Base-by-base conservation (phyloP, 2,113 vertebrate species). In the Otolemur garnettii region DNA sequence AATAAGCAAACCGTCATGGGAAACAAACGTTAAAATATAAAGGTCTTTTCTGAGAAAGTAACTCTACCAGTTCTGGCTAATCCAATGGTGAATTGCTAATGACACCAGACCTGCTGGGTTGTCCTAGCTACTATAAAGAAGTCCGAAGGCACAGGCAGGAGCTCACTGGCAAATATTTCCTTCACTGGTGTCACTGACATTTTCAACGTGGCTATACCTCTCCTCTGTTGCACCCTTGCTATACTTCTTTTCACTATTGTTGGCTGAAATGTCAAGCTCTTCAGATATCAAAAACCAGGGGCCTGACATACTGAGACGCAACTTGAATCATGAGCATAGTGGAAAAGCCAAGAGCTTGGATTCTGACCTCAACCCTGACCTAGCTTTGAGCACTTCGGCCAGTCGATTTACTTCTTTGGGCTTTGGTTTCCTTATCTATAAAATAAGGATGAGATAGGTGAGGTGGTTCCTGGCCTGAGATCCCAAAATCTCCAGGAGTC, bases 1-100 rank as follows among this genome's bases (percentile, higher is more conserved):
- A 86, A 79, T 94, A 96, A 93, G 89, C 87, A 96, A 93, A 93
- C 60, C 90, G 79, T 93, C 91, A 90, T 87, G 90, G 92, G 95
- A 96, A 97, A 91, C 75, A 77, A 96, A 96, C 64, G 93, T 84
- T 53, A 91, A 91, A 91, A 82, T 72, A 87, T 1, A 35, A 90
- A 96, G 94, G 60, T 38, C 35, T 92, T 71, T 91, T 79, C 95
- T 87, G 83, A 96, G 82, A 86, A 91, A 91, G 80, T 59, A 92
- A 91, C 77, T 92, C 88, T 93, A 89, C 88, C 88, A 95, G 93
- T 35, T 38, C 94, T 50, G 68, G 87, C 45, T 91, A 91, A 94
- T 82, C 66, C 79, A 86, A 60, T 87, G 72, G 83, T 62, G 75
- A 89, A 96, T 87, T 80, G 90, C 87, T 57, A 68, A 82, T 21